Evolutionary conservation across 2,797 vertebrate genomes (phyloP).

Genomic region (Syngnathus acus): DNA sequence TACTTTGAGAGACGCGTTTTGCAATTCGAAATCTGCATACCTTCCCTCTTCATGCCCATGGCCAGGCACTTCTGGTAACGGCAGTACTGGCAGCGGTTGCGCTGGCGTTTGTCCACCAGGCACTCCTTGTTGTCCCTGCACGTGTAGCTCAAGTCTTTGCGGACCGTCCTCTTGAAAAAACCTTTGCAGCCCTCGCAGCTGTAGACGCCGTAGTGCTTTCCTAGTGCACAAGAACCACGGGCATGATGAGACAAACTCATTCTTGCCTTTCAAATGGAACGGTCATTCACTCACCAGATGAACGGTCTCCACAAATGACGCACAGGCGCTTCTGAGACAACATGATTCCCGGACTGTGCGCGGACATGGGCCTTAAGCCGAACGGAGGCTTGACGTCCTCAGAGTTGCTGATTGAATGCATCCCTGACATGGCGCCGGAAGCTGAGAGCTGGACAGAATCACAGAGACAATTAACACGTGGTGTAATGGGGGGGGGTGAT

Average conservation of each 20-base stretch:
- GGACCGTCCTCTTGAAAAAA: constrained; percentile 92
- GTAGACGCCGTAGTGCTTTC: constrained; percentile 92
- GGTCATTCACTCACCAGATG: constrained; percentile 78
- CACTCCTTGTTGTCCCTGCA: constrained; percentile 95
- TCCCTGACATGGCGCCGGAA: constrained; percentile 74
- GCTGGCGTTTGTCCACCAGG: constrained; percentile 92
- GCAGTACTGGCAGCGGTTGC: constrained; percentile 95
- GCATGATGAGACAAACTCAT: constrained; percentile 4
- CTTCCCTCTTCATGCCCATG: constrained; percentile 97
- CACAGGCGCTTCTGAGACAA: constrained; percentile 90
- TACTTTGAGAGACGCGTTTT: background rate
- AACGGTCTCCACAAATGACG: constrained; percentile 96
- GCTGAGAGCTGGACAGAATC: constrained; percentile 78
- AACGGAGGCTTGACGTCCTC: constrained; percentile 96
- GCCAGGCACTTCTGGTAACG: constrained; percentile 93
- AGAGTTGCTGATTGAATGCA: constrained; percentile 93
- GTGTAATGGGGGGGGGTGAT: background rate
- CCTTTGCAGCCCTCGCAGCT: constrained; percentile 97
- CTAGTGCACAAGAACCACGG: constrained; percentile 53
- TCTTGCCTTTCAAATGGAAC: background rate
- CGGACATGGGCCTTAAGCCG: constrained; percentile 79
- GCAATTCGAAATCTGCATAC: constrained; percentile 54
- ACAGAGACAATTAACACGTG: background rate
- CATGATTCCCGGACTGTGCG: constrained; percentile 72
- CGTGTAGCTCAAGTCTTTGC: constrained; percentile 93